These are phyloP conservation scores for Parnassius apollo DNA, from an alignment of 2,888 invertebrate genomes.

Conservation along the genomic window DNA sequence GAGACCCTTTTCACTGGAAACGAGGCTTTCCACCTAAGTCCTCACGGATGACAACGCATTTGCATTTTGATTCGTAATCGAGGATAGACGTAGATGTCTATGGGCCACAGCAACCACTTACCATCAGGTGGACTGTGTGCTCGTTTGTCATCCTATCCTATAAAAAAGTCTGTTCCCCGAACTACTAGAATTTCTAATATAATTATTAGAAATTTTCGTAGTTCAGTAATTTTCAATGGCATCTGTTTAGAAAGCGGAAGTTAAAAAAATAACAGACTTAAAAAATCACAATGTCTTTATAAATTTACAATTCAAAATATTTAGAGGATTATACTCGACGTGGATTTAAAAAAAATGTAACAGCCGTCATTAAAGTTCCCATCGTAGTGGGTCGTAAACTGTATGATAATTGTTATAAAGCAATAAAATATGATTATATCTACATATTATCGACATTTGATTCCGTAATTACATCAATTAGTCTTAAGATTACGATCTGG, in stretches of 20 bases:
- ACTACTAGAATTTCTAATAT: too few species aligned
- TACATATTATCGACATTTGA: conserved; percentile 19
- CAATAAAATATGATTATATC: conserved; percentile 16
- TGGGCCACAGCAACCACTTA: too few species aligned
- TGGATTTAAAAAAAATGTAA: conserved; percentile 11
- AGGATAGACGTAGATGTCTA: too few species aligned
- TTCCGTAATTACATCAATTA: conserved; percentile 36
- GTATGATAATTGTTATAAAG: conserved; percentile 16
- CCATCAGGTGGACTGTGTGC: too few species aligned
- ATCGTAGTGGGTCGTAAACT: conserved; percentile 11
- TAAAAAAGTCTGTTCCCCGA: too few species aligned
- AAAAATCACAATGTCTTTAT: conserved; percentile 7
- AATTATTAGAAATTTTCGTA: conserved; percentile 3
- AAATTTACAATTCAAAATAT: conserved; percentile 11
- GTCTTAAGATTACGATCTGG: conserved; percentile 35
- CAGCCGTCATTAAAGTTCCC: conserved; percentile 9
- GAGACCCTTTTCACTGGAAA: too few species aligned
- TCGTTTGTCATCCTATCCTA: too few species aligned
- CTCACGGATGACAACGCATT: too few species aligned
- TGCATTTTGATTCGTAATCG: too few species aligned
- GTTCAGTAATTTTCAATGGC: neutral
- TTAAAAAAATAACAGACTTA: conserved; percentile 14
- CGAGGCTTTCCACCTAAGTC: too few species aligned
- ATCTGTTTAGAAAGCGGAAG: conserved; percentile 12
- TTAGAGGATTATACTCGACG: conserved; percentile 14